phyloP scores from a whole-genome alignment of 2,888 invertebrate genomes.

The Meloe dianella region DNA sequence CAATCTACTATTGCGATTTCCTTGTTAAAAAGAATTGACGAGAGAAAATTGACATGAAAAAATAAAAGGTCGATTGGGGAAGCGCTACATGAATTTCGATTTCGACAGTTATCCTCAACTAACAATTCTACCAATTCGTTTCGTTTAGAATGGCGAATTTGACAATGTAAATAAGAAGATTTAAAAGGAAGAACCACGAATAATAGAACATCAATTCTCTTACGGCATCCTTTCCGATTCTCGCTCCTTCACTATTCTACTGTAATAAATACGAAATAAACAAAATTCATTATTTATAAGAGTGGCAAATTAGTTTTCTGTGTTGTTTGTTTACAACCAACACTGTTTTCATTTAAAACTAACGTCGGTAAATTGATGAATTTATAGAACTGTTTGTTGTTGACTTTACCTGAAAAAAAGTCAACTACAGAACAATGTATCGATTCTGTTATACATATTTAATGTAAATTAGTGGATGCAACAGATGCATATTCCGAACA shows the following conservation, averaged over 20 bases:
- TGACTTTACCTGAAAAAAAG: background rate
- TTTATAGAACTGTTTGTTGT: slow-evolving; percentile 52
- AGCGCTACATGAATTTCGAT: background rate
- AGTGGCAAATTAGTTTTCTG: slow-evolving; percentile 53
- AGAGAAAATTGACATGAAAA: background rate
- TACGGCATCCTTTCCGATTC: background rate
- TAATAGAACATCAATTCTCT: background rate
- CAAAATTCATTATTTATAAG: slow-evolving; percentile 56
- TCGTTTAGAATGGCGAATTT: background rate
- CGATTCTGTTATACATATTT: background rate
- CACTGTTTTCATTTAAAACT: slow-evolving; percentile 21
- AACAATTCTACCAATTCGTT: slow-evolving; percentile 1
- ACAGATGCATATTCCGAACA: slow-evolving; percentile 11
- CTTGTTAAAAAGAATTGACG: background rate
- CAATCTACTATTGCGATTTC: background rate
- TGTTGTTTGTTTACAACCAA: slow-evolving; percentile 40
- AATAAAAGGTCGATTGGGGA: background rate
- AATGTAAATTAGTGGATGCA: slow-evolving; percentile 2
- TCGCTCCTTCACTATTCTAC: background rate
- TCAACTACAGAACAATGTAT: background rate
- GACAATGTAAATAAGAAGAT: background rate
- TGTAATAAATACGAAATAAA: slow-evolving; percentile 55
- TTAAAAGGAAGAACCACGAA: background rate
- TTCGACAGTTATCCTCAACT: slow-evolving; percentile 5
- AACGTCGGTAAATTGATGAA: slow-evolving; percentile 51